These are phyloP conservation scores for Drosophila trapezifrons DNA, from an alignment of 1,140 invertebrate species.

Conservation along the genomic window DNA sequence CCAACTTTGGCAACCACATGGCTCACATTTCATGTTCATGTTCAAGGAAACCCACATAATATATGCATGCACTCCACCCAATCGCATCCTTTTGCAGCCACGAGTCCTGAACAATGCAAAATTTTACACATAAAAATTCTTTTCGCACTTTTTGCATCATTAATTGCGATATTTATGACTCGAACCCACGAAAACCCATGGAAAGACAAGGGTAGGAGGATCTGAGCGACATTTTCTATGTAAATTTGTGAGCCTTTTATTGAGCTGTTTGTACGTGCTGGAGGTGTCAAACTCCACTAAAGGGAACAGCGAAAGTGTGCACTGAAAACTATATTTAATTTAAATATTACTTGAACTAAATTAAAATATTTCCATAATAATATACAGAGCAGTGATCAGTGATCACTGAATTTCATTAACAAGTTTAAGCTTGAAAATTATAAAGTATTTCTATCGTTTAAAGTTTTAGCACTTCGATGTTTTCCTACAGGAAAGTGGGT, in stretches of 20 bases:
- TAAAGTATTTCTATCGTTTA: neutral
- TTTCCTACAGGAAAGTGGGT: no score
- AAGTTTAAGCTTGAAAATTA: neutral
- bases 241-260: slow-evolving; percentile 74
- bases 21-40: slow-evolving; percentile 45
- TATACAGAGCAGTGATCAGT: no score
- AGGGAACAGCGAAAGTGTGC: slow-evolving; percentile 10
- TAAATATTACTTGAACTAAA: neutral
- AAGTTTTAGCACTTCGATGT: neutral
- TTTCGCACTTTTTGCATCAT: slow-evolving; percentile 83
- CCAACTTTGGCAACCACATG: slow-evolving; percentile 29
- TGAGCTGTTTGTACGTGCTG: slow-evolving; percentile 63
- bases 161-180: slow-evolving; percentile 81
- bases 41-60: slow-evolving; percentile 33
- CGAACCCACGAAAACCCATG: slow-evolving; percentile 14
- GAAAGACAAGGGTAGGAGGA: neutral
- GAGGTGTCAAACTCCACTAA: slow-evolving; percentile 24
- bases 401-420: no score
- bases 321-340: slow-evolving; percentile 1
- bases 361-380: neutral
- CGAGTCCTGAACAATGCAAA: slow-evolving; percentile 54
- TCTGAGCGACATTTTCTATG: slow-evolving; percentile 67
- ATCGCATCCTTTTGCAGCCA: slow-evolving; percentile 29
- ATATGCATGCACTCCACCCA: slow-evolving; percentile 31
- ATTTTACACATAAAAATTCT: slow-evolving; percentile 63